Evolutionary conservation across 2,888 invertebrate genomes (phyloP), one percentile per base, ranked within the genome.

Genomic region (Cetonia aurata): DNA sequence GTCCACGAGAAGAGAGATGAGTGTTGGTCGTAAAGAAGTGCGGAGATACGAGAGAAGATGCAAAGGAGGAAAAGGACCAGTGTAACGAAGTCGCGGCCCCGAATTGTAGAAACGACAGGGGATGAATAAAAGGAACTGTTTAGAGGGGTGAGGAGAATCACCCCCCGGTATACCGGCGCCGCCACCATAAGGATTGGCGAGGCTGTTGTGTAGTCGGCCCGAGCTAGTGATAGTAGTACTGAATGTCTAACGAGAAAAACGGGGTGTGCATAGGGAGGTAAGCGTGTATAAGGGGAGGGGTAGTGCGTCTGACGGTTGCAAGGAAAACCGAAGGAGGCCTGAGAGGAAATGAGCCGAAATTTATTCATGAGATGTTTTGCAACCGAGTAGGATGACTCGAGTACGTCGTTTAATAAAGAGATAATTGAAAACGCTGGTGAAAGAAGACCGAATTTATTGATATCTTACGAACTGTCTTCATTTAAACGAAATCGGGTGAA

Each of bases 331-430:
- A 8, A 8, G 55, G 25, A 37, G 37, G 33, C n/a, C 33, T 13
- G 55, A 15, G 33, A 37, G 55, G 33, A 56, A 56, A 56, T 56
- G 33, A 33, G 55, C 37, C 55, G 55, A 56, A 56, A 56, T 56
- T 56, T 56, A 56, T 56, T 56, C 55, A 56, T 56, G 55, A 56
- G 55, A 56, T 56, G 55, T 56, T 56, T 56, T 37, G 55, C 37
- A 33, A 56, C 33, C 31, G 33, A 13, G 37, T 56, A 37, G 55
- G 12, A 48, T 15, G 55, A 56, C 55, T 13, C 33, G 33, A 33
- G 55, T 56, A 37, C 37, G 55, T 56, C 33, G 33, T 56, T 56
- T 56, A 56, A 56, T 56, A 56, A 56, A 56, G 55, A 56, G 55
- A 56, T 56, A 56, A 56, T 56, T 56, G 55, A 56, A 56, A 56